Base-by-base conservation (phyloP, 2,113 vertebrate genomes). In the Zingel zingel region DNA sequence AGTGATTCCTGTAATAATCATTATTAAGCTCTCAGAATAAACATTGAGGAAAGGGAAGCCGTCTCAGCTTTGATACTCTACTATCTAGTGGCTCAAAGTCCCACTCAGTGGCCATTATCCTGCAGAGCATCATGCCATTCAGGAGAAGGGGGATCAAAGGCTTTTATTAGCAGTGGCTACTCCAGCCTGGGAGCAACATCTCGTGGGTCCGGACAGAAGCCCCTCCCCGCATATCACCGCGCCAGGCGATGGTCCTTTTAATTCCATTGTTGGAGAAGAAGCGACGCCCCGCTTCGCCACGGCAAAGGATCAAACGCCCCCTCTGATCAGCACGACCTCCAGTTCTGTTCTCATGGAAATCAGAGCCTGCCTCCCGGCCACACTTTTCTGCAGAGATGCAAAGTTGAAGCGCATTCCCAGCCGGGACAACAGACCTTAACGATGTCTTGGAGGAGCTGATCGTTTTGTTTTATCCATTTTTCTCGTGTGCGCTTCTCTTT, bases 251-350 rank as follows among this genome's bases (percentile, higher is more conserved):
- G 82, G 61, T 90, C 81, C 88, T 93, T 93, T 91, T 91, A 92
- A 94, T 92, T 91, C 88, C 90, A 94, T 93, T 94, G 93, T 94
- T 90, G 71, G 56, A 78, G 89, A 76, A 86, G 86, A 78, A 93
- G 86, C 88, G 85, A 91, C 92, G 91, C 92, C 88, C 92, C 86
- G 74, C 84, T 83, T 80, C n/a, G 27, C 78, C 65, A 64, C 81
- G 16, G 87, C 81, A n/a, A 56, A 74, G 83, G 86, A 94, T 94
- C 88, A 94, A 93, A 93, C 88, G 75, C 39, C 69, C 68, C 79
- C 81, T 65, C 23, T 36, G 80, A 73, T 81, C 86, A 12, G 74
- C 69, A 12, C 86, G 71, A 90, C 86, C 86, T 82, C 80, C 83
- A 57, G 19, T 43, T 74, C 47, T 90, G 90, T 94, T 93, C 91